Base-by-base conservation (phyloP, 2,888 invertebrate genomes). In the Cryptocheilus praepositus region DNA sequence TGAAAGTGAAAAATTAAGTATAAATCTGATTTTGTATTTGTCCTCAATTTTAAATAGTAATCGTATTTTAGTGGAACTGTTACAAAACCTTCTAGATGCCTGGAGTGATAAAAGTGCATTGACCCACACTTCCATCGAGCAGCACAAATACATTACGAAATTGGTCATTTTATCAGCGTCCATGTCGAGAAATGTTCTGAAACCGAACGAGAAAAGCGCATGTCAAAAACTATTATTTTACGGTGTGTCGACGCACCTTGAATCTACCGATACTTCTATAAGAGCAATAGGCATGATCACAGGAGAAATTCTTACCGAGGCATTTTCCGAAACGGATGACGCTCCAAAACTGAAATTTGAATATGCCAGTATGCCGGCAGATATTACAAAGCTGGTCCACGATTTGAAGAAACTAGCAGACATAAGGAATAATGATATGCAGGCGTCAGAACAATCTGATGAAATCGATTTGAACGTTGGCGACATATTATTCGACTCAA, bases 271-370 rank as follows among this genome's bases (percentile, higher is more conserved):
- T 28, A 88, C 90, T 28, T 89, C 91, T 51, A 90, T 94, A 15
- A 89, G 95, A 67, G 91, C 91, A 43, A 89, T 94, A 5, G 96
- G 96, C 0, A 95, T 95, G 95, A 91, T 93, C 25, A 92, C 93
- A 0, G 92, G 93, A 0, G 95, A 95, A 83, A 89, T 93, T 2
- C 82, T 94, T 3, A 87, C 93, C 3, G 92, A 92, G 77, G 90
- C 85, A 68, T 88, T 89, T 76, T 61, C 70, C 19, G 77, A 81
- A 4, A 89, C 82, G 2, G 88, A 81, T 11, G 89, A 91, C 2
- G 90, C 90, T 0, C 87, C 89, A 5, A 91, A 90, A 59, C 87
- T 96, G 0, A 90, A 91, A 61, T 96, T 96, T 81, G 93, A 94
- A 49, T 95, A 94, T 80, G 86, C 90, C 0, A 89, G 89, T 16